Base-by-base conservation (phyloP, 2,797 vertebrate genomes). In the Oreonectes daqikongensis region DNA sequence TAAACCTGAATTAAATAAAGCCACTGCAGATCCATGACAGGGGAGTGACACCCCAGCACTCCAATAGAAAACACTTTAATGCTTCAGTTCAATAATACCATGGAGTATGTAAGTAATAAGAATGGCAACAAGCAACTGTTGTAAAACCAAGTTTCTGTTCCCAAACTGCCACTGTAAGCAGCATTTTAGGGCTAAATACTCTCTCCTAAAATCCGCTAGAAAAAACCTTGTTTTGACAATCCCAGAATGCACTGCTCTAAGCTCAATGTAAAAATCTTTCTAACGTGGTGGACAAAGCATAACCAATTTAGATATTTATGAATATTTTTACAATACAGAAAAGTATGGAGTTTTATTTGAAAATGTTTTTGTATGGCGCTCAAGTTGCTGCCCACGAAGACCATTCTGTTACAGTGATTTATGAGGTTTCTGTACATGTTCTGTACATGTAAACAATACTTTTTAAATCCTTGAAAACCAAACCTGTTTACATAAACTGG, bases 1-100 rank as follows among this genome's bases (percentile, higher is more conserved):
- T 52, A 40, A 14, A 67, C 63, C 35, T 46, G 48, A 50, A 26
- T 50, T 69, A 22, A 82, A 24, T 38, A 67, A 42, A 26, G 61
- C 38, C 28, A 14, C 4, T n/a, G 17, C 14, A 61, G 44, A 59
- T 32, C 2, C 30, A 20, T 32, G 32, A 22, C 14, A 18, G 20
- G 5, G 40, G 0, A 10, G 6, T 28, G 53, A 55, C 17, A 60
- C 17, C 7, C 28, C 53, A 15, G 24, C 40, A 50, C 48, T 50
- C 17, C 12, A 9, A 7, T 17, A 68, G 57, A 11, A 65, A 48
- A 24, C 70, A 40, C 65, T 57, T 53, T 15, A 18, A 24, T 18
- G 42, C 59, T 20, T 61, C 70, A 24, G 22, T n/a, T 32, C 55
- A 72, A 26, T 3, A 3, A 14, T 38, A 20, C 14, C 1, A 1